Evolutionary conservation across 2,797 vertebrate species (phyloP).

Genomic region (Rhinella marina): DNA sequence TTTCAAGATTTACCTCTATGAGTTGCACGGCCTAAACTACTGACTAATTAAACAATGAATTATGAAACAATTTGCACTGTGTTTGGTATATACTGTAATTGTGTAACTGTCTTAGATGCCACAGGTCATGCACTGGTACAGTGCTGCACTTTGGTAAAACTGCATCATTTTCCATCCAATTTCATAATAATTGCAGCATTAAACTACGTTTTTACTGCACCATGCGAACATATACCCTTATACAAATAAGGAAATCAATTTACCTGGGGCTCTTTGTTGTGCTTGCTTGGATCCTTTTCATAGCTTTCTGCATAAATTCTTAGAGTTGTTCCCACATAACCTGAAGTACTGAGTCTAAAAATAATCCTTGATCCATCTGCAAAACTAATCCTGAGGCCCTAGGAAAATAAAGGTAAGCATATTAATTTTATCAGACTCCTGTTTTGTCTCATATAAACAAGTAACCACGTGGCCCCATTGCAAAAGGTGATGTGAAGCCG

Average conservation of each 20-base stretch:
- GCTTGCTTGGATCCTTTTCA: conserved; percentile 90
- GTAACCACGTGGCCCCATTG: not conserved
- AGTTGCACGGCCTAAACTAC: too few relatives aligned
- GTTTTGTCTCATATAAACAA: not conserved
- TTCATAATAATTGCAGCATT: not conserved
- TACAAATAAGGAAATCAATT: not conserved
- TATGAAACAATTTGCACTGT: too few relatives aligned
- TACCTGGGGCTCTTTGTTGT: conserved; percentile 94
- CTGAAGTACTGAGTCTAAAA: conserved; percentile 93
- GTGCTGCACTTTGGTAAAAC: too few relatives aligned
- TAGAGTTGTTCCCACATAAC: conserved; percentile 84
- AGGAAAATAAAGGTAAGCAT: conserved; percentile 26
- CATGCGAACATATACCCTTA: too few relatives aligned
- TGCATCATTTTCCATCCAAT: too few relatives aligned
- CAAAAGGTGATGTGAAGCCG: not conserved
- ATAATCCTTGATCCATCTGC: conserved; percentile 88
- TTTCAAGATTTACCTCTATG: too few relatives aligned
- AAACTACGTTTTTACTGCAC: too few relatives aligned
- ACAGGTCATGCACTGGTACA: too few relatives aligned
- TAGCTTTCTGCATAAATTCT: conserved; percentile 95
- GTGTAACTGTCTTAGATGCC: too few relatives aligned
- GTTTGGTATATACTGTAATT: too few relatives aligned
- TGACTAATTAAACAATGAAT: too few relatives aligned
- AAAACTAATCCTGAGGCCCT: conserved; percentile 94
- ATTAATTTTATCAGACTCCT: not conserved